phyloP scores from a whole-genome alignment of 2,888 invertebrate species.

The Tipula unca region DNA sequence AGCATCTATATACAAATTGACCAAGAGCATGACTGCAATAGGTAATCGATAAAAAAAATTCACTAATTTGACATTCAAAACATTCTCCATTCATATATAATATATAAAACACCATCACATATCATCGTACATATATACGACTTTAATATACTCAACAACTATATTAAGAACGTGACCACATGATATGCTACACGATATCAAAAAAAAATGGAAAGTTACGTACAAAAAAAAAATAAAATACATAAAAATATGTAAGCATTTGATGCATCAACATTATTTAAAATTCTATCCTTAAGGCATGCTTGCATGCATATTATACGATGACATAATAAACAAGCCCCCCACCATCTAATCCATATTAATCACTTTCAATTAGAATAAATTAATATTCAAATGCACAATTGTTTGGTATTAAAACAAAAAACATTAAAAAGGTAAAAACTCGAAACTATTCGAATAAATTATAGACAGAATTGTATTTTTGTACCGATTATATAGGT shows the following conservation, averaged over 20 bases:
- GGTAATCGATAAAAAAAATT: too few species aligned
- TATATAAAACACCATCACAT: background rate
- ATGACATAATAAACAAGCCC: background rate
- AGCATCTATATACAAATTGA: too few species aligned
- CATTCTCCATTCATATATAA: background rate
- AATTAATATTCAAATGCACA: background rate
- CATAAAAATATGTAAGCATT: background rate
- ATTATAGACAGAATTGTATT: background rate
- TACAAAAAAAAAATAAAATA: too few species aligned
- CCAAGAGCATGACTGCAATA: too few species aligned
- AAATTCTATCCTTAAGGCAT: background rate
- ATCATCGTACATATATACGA: background rate
- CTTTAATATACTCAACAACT: background rate
- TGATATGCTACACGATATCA: background rate
- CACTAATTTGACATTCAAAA: background rate
- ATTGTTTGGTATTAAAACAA: background rate
- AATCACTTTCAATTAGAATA: slow-evolving; percentile 8
- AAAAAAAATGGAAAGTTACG: background rate
- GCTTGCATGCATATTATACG: background rate
- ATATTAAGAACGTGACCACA: background rate
- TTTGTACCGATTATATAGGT: background rate
- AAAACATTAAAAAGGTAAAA: background rate
- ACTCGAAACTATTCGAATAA: background rate
- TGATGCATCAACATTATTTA: background rate
- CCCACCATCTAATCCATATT: background rate